Evolutionary conservation across 37 sponge, comb jelly and placozoan species (phyloP), one percentile per base, ranked within the genome.

Genomic region (Theonella swinhoei): DNA sequence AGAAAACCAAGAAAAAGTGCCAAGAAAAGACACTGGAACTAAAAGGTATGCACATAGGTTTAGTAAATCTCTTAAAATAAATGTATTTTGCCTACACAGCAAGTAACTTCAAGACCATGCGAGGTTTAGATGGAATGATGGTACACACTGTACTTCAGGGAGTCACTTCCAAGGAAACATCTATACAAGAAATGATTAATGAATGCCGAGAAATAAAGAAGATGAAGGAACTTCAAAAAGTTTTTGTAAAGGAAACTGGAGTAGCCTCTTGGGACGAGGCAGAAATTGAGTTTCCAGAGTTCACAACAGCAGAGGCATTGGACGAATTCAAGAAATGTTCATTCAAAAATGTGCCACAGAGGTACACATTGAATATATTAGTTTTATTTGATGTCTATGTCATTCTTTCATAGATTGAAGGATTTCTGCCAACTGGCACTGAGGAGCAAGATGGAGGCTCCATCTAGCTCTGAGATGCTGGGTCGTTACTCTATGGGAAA

Each of bases 251-350:
- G 17, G 25, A 41, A 28, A 73, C 74, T 28, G 74, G 74, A 1
- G 39, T 37, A 29, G 2, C 41, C 3, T 41, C 74, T 1, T 73
- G 74, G 74, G 74, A 73, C 39, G 74, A 73, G 43, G 74, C 74
- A 30, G 20, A 38, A 73, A 2, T 3, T 9, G 22, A n/a, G 22
- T 73, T 38, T 11, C 42, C 42, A 20, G 2, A 23, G 22, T 37
- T 38, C 43, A 73, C 74, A 1, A 41, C 43, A 22, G 28, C 74
- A 4, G 42, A 73, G 74, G 74, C 74, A 1, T 43, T 73, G 3
- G 74, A 73, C 28, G 74, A 73, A 39, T 73, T 66, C 67, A 66
- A 66, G 26, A 66, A 66, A 29, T 66, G 67, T 24, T 29, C 25
- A 7, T 8, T 66, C 26, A 66, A 66, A 24, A 66, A 29, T 66